phyloP scores from a whole-genome alignment of 2,113 vertebrate genomes.

The Cephalopterus ornatus region DNA sequence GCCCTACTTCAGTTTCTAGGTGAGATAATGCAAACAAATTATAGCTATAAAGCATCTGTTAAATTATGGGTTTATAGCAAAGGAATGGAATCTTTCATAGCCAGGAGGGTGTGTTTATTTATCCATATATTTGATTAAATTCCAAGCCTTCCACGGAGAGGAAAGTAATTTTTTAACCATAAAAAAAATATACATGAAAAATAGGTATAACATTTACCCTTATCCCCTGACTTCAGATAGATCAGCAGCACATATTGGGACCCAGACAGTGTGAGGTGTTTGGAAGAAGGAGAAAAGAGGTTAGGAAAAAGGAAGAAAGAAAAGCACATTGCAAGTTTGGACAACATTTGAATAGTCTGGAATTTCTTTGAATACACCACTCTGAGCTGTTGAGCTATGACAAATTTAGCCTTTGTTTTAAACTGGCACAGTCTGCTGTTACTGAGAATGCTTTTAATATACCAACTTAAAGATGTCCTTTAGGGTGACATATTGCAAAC shows the following conservation, averaged over 20 bases:
- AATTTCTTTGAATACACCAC: background rate
- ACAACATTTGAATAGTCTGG: conserved; percentile 17
- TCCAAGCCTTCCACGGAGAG: background rate
- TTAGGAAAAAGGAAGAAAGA: background rate
- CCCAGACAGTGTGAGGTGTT: background rate
- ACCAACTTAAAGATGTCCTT: conserved; percentile 18
- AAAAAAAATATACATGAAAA: background rate
- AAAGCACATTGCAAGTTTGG: background rate
- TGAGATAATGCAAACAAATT: background rate
- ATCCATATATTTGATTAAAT: background rate
- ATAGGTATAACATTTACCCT: background rate
- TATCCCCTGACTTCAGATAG: background rate
- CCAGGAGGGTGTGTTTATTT: background rate
- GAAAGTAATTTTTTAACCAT: background rate
- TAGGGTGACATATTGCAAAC: background rate
- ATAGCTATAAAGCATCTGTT: background rate
- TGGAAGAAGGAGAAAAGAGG: background rate
- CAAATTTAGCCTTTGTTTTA: conserved; percentile 51
- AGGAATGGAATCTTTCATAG: background rate
- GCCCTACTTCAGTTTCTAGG: background rate
- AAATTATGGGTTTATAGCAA: background rate
- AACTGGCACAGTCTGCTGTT: conserved; percentile 21
- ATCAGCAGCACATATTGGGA: background rate
- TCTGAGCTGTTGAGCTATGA: conserved; percentile 36
- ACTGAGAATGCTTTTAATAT: conserved; percentile 8